Evolutionary conservation across 2,888 invertebrate genomes (phyloP), one percentile per base, ranked within the genome.

Genomic region (Phortica okadai): DNA sequence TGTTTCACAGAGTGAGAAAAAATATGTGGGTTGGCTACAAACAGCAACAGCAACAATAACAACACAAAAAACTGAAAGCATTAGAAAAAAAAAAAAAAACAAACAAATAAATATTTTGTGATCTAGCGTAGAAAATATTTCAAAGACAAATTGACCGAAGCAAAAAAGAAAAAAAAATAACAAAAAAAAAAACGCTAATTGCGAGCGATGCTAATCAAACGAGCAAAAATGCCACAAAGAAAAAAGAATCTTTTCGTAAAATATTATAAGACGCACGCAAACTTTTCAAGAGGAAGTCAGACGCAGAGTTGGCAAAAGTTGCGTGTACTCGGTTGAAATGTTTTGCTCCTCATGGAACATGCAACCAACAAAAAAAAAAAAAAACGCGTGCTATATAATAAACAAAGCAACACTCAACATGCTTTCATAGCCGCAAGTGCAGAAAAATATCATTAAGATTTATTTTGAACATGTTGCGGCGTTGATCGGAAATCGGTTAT

Each of bases 21-120:
- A 33, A 44, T 44, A 56, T 72, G 70, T 72, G 70, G 70, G 70
- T 72, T 41, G 66, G 59, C 21, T 59, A 59, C n/a, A 11, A 66
- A 66, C 14, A 41, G 10, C 42, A 10, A 41, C 33, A 66, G 6
- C 21, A 25, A 14, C 14, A 50, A 45, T 7, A 25, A 14, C 14
- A 50, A 45, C 7, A 8, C 45, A 45, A 59, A 59, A 59, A 14
- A 16, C 59, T 59, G 21, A 59, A 25, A 25, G 62, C 21, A 3
- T 56, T 25, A 62, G 8, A 62, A 62, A 16, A 62, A 62, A 62
- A 62, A 16, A 62, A 62, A 56, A 10, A 56, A 16, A 14, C n/a
- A n/a, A 16, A 14, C 56, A 6, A 33, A 33, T 5, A 33, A 33
- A 33, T 33, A 33, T 33, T 33, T 33, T 50, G 10, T 50, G 50